Evolutionary conservation across 2,113 vertebrate genomes (phyloP).

Genomic region (Salvelinus alpinus): DNA sequence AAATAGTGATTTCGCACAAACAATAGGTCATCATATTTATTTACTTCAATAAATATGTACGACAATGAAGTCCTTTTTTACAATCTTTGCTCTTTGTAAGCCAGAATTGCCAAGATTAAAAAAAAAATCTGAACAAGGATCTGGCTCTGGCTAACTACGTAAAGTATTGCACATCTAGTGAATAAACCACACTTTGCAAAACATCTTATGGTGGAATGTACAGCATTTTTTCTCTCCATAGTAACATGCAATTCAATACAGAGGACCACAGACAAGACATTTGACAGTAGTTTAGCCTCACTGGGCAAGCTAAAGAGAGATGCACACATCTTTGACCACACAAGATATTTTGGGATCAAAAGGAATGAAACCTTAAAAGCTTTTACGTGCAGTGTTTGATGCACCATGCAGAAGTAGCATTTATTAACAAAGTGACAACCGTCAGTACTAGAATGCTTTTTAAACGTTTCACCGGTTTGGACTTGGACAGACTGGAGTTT

Average conservation of each 20-base stretch:
- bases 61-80: conserved; percentile 9
- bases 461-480: conserved; percentile 34
- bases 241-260: conserved; percentile 77
- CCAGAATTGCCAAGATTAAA: conserved; percentile 33
- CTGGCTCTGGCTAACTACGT: conserved; percentile 62
- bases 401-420: conserved; percentile 30
- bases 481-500: conserved; percentile 61
- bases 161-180: conserved; percentile 78
- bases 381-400: conserved; percentile 56
- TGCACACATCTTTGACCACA: conserved; percentile 63
- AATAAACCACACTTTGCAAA: conserved; percentile 64
- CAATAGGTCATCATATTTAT: conserved; percentile 29
- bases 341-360: conserved; percentile 56
- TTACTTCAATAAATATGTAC: conserved; percentile 34
- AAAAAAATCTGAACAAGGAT: conserved; percentile 12
- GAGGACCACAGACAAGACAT: conserved; percentile 63
- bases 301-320: conserved; percentile 44
- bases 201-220: conserved; percentile 66
- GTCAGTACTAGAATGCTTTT: no score
- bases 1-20: conserved; percentile 52
- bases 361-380: conserved; percentile 45
- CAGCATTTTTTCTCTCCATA: conserved; percentile 62
- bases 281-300: conserved; percentile 62
- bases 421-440: conserved; percentile 23
- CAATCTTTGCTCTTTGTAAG: conserved; percentile 56